Conservation (phyloP, 2,113 vertebrate species). For the Solea senegalensis region DNA sequence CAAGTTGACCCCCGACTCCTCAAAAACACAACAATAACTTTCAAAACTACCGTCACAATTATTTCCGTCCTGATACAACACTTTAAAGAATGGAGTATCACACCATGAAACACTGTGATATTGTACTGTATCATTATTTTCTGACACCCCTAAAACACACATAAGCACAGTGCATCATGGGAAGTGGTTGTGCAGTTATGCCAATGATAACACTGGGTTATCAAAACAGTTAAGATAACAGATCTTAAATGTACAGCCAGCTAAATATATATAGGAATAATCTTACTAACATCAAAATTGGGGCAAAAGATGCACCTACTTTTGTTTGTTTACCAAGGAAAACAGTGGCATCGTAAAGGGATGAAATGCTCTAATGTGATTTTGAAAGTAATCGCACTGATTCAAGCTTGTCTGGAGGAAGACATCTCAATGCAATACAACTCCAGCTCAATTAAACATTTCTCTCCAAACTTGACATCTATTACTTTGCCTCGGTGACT, state of each 20-base stretch:
- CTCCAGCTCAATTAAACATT: conserved; percentile 20
- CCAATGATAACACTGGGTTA: neutral
- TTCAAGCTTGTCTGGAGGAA: neutral
- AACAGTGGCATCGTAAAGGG: neutral
- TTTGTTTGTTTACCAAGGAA: neutral
- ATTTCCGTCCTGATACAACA: too few relatives aligned
- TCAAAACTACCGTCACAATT: too few relatives aligned
- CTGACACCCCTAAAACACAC: neutral
- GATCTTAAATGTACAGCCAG: too few relatives aligned
- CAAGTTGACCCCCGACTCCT: too few relatives aligned
- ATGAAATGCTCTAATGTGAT: neutral
- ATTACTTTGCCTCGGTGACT: conserved; percentile 20
- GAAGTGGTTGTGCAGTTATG: neutral
- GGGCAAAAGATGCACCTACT: neutral
- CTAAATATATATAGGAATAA: too few relatives aligned
- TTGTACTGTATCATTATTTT: too few relatives aligned
- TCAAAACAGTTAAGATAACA: too few relatives aligned
- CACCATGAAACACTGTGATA: too few relatives aligned
- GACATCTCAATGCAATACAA: neutral
- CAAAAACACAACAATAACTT: too few relatives aligned
- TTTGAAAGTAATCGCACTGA: neutral
- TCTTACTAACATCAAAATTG: too few relatives aligned
- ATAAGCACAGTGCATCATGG: neutral
- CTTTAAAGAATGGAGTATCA: too few relatives aligned
- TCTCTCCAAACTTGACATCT: conserved; percentile 7